A percentile compares a stretch with the other conserved stretches of the same genome.
Evolutionary conservation across 2,888 invertebrate species (phyloP).

Genomic region (Meta bourneti): DNA sequence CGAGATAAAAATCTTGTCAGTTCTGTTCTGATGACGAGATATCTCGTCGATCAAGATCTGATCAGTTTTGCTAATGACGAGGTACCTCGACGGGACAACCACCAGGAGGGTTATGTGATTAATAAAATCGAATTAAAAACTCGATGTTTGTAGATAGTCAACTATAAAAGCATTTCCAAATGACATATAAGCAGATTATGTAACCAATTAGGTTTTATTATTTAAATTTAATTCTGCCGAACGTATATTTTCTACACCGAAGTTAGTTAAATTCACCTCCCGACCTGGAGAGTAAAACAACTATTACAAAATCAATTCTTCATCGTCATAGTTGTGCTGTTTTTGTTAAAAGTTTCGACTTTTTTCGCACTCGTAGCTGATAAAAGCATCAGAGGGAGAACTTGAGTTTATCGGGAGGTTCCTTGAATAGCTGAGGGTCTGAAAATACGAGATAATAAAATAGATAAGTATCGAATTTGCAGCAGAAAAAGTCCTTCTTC

Average conservation of each 20-base stretch:
- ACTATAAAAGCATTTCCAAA: too few relatives aligned
- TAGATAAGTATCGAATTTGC: slow-evolving; percentile 42
- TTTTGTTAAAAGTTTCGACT: slow-evolving; percentile 46
- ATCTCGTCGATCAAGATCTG: too few relatives aligned
- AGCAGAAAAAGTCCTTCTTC: neutral
- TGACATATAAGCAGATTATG: too few relatives aligned
- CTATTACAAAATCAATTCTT: slow-evolving; percentile 41
- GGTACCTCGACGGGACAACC: too few relatives aligned
- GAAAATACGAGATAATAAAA: slow-evolving; percentile 48
- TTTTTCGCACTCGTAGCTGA: slow-evolving; percentile 37
- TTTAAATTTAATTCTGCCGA: neutral
- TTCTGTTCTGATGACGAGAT: too few relatives aligned
- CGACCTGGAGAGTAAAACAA: slow-evolving; percentile 12
- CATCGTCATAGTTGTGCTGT: slow-evolving; percentile 25
- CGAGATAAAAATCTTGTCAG: too few relatives aligned
- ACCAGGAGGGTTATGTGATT: too few relatives aligned
- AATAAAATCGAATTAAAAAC: too few relatives aligned
- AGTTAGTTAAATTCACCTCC: neutral
- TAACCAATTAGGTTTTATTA: neutral
- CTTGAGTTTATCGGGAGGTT: slow-evolving; percentile 52
- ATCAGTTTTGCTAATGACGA: too few relatives aligned
- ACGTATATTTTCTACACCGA: neutral
- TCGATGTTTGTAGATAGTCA: too few relatives aligned
- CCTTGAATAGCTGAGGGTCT: slow-evolving; percentile 44
- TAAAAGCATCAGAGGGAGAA: slow-evolving; percentile 41